Evolutionary conservation across 2,113 vertebrate genomes (phyloP).

Genomic region (Pongo abelii): DNA sequence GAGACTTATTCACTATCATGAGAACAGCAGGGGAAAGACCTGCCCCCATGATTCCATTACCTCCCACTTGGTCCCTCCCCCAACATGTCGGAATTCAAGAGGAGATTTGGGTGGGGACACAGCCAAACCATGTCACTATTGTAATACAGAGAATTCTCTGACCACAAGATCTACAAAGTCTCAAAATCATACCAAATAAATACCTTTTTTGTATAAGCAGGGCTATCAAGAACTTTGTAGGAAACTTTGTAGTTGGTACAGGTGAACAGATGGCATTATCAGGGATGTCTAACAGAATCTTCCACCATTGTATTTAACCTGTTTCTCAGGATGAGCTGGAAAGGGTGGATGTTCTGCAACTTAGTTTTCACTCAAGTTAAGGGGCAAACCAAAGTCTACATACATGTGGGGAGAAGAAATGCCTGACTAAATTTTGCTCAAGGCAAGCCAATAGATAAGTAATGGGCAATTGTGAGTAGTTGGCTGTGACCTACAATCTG

Average conservation of each 20-base stretch:
- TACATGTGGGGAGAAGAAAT: not conserved
- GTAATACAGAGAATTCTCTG: not conserved
- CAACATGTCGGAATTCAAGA: too few relatives aligned
- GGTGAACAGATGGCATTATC: not conserved
- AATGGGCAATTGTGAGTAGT: not conserved
- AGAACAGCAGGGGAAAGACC: too few relatives aligned
- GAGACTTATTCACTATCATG: too few relatives aligned
- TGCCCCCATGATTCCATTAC: too few relatives aligned
- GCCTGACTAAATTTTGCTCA: not conserved
- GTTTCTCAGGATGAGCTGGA: not conserved
- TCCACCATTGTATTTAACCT: not conserved
- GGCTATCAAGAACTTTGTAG: not conserved
- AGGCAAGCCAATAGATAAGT: not conserved
- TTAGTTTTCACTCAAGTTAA: not conserved
- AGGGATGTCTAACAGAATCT: not conserved
- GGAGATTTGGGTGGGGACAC: too few relatives aligned
- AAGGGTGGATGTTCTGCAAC: not conserved
- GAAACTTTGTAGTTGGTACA: not conserved
- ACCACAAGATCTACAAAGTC: not conserved
- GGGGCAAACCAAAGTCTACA: not conserved
- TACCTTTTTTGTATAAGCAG: fast-evolving
- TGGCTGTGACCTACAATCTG: not conserved
- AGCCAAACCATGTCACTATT: too few relatives aligned
- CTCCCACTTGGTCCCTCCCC: too few relatives aligned
- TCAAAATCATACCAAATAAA: not conserved